Evolutionary conservation across 2,113 vertebrate species (phyloP).

Genomic region (Mohoua ochrocephala): DNA sequence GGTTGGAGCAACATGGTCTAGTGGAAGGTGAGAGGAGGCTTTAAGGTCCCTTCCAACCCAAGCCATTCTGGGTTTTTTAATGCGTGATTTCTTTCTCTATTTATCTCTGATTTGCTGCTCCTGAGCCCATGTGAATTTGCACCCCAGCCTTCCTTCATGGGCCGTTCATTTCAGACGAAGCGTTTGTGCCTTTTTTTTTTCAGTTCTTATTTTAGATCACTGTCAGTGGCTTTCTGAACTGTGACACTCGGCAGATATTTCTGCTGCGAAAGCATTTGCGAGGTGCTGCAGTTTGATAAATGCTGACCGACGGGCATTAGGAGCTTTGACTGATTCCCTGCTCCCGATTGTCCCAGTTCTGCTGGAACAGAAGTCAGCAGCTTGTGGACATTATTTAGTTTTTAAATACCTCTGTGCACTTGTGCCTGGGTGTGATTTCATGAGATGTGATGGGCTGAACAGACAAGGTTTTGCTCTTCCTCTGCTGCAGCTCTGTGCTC

Average conservation of each 20-base stretch:
- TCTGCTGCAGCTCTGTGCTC: background rate
- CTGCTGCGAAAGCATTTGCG: background rate
- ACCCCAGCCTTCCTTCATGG: background rate
- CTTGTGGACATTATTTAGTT: slow-evolving; percentile 1
- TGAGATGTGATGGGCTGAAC: background rate
- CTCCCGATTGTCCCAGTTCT: background rate
- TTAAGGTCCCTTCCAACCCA: background rate
- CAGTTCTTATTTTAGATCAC: slow-evolving; percentile 1
- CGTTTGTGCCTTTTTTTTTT: background rate
- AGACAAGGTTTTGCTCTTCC: background rate
- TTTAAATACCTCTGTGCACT: slow-evolving; percentile 6
- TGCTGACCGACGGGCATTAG: slow-evolving; percentile 4
- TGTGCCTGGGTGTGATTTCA: slow-evolving; percentile 20
- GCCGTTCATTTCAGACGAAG: fast-evolving
- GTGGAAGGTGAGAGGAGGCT: background rate
- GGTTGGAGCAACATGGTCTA: background rate
- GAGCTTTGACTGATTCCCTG: slow-evolving; percentile 30
- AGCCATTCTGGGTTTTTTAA: background rate
- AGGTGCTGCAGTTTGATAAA: slow-evolving; percentile 10
- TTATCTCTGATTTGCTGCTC: background rate
- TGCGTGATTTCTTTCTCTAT: background rate
- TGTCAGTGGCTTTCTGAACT: slow-evolving; percentile 16
- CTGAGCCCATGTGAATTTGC: fast-evolving
- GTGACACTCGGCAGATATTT: slow-evolving; percentile 55
- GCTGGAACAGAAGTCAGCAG: slow-evolving; percentile 47